phyloP scores from a whole-genome alignment of 2,888 invertebrate genomes.

The Hirudinaria manillensis region DNA sequence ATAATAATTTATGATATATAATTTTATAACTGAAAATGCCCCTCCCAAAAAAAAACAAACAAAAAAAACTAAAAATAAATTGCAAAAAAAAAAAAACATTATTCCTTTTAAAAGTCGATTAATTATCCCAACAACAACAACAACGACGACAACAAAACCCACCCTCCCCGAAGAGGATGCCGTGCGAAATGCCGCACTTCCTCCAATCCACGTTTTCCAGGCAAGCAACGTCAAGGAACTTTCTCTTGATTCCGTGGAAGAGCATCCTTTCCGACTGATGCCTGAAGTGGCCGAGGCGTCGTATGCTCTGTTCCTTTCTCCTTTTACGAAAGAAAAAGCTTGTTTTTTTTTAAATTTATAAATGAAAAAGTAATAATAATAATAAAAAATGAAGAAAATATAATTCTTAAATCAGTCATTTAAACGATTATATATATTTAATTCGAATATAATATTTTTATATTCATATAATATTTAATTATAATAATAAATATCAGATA shows the following conservation, averaged over 20 bases:
- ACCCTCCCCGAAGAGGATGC: slow-evolving; percentile 44
- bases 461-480: no score
- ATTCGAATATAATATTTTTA: no score
- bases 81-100: no score
- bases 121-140: no score
- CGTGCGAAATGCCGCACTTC: slow-evolving; percentile 42
- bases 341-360: not conserved
- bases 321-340: not conserved
- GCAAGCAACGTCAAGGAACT: slow-evolving; percentile 42
- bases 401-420: no score
- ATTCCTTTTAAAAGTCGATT: no score
- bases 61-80: no score
- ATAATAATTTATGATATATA: no score
- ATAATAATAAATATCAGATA: no score
- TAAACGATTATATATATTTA: no score
- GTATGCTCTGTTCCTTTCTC: slow-evolving; percentile 1
- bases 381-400: not conserved
- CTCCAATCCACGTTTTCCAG: slow-evolving; percentile 44
- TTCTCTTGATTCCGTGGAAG: slow-evolving; percentile 43
- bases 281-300: not conserved
- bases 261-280: slow-evolving; percentile 37
- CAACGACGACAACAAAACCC: not conserved
- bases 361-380: not conserved
- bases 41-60: no score
- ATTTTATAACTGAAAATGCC: no score